Conservation (phyloP, 2,888 invertebrate genomes). For the Eilema depressum region DNA sequence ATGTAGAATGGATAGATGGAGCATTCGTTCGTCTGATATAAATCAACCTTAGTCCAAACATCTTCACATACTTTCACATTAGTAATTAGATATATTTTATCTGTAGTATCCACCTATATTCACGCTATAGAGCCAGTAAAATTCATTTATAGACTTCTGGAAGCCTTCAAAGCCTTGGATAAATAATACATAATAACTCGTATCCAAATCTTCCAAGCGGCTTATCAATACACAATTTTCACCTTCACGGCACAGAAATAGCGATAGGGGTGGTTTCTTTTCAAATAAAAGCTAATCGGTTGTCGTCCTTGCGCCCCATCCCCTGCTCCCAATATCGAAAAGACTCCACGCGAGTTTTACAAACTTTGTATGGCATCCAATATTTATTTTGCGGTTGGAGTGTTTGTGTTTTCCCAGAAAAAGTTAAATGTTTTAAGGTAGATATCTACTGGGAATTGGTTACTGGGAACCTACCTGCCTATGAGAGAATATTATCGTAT, state of each 20-base stretch:
- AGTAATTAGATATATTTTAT: too few relatives aligned
- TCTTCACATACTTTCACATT: too few relatives aligned
- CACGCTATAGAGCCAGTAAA: background rate
- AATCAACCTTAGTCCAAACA: too few relatives aligned
- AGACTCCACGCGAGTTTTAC: background rate
- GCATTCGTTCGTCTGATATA: too few relatives aligned
- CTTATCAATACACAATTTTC: constrained; percentile 14
- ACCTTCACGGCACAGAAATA: constrained; percentile 3
- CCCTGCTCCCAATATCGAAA: background rate
- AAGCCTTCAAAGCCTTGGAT: background rate
- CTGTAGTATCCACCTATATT: too few relatives aligned
- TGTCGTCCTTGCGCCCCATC: background rate
- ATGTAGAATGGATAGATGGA: too few relatives aligned
- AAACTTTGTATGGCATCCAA: constrained; percentile 3
- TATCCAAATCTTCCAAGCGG: background rate
- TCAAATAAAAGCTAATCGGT: constrained; percentile 8
- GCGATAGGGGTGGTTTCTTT: background rate
- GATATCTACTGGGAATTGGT: background rate
- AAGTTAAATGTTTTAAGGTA: background rate
- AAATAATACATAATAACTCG: background rate
- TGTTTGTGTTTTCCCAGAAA: background rate
- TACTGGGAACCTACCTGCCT: background rate
- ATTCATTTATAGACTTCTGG: background rate
- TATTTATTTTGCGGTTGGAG: constrained; percentile 1
- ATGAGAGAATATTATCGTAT: background rate